Percentiles rank a stretch among this genome's conserved stretches.
These are phyloP conservation scores for Bradysia coprophila DNA, from an alignment of 1,140 invertebrate species.

Conservation along the genomic window DNA sequence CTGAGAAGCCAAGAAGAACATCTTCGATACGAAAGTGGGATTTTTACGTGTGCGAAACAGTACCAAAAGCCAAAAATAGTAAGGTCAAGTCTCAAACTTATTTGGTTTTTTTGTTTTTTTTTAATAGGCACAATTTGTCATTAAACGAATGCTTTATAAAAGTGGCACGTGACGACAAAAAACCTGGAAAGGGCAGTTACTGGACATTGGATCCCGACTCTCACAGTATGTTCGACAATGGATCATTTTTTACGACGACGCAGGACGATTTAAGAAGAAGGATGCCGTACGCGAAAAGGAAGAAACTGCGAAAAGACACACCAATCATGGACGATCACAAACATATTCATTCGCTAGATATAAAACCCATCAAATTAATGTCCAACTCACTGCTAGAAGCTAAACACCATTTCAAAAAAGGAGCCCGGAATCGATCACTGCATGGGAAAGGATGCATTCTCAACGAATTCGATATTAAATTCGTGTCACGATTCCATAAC, in stretches of 20 bases:
- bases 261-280: slow-evolving; percentile 91
- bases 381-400: slow-evolving; percentile 15
- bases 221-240: slow-evolving; percentile 98
- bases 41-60: no score
- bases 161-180: slow-evolving; percentile 78
- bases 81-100: no score
- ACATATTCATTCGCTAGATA: slow-evolving; percentile 17
- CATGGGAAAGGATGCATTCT: slow-evolving; percentile 2
- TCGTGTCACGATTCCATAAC: slow-evolving; percentile 20
- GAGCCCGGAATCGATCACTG: slow-evolving; percentile 12
- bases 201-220: slow-evolving; percentile 94
- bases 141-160: slow-evolving; percentile 99
- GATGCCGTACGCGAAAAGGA: slow-evolving; percentile 77
- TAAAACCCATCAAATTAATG: slow-evolving; percentile 23
- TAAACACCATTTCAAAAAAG: slow-evolving; percentile 5
- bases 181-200: slow-evolving; percentile 90
- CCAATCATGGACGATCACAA: slow-evolving; percentile 19
- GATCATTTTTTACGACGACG: slow-evolving; percentile 80
- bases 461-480: slow-evolving; percentile 14
- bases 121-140: slow-evolving; percentile 92
- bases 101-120: no score
- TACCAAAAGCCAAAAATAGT: no score
- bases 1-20: no score
- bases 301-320: slow-evolving; percentile 59
- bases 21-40: no score